These are phyloP conservation scores for Sminthurinus aureus DNA, from an alignment of 2,888 invertebrate species.

Conservation along the genomic window DNA sequence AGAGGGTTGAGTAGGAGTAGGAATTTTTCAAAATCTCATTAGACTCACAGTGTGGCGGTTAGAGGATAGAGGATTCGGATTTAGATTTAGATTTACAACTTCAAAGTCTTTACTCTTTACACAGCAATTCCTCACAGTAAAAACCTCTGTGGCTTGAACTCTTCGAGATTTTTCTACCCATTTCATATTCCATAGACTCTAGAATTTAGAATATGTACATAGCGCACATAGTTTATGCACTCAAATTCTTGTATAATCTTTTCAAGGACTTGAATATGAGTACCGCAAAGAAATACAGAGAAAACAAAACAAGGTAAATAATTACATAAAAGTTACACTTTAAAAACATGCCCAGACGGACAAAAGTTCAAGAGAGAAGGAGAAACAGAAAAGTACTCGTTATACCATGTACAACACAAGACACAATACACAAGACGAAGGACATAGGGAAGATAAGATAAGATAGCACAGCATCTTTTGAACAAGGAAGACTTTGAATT, in stretches of 20 bases:
- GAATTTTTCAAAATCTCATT: conserved; percentile 17
- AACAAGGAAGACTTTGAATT: background rate
- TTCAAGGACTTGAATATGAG: too few relatives aligned
- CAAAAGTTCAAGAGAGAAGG: background rate
- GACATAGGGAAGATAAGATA: background rate
- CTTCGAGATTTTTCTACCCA: background rate
- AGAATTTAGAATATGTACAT: background rate
- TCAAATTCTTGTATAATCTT: too few relatives aligned
- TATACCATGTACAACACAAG: background rate
- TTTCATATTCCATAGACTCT: background rate
- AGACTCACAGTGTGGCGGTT: conserved; percentile 19
- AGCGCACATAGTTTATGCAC: background rate
- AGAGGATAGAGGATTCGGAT: background rate
- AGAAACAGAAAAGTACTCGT: background rate
- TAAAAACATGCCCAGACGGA: background rate
- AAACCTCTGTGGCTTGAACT: background rate
- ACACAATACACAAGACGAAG: background rate
- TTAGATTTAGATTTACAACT: background rate
- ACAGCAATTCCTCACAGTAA: background rate
- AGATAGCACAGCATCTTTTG: background rate
- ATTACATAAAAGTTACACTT: conserved; percentile 7
- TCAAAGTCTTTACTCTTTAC: background rate
- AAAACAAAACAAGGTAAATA: conserved; percentile 26
- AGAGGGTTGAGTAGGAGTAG: background rate
- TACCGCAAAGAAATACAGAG: too few relatives aligned